Base-by-base conservation (phyloP, 2,113 vertebrate genomes). In the Chloropsis hardwickii region DNA sequence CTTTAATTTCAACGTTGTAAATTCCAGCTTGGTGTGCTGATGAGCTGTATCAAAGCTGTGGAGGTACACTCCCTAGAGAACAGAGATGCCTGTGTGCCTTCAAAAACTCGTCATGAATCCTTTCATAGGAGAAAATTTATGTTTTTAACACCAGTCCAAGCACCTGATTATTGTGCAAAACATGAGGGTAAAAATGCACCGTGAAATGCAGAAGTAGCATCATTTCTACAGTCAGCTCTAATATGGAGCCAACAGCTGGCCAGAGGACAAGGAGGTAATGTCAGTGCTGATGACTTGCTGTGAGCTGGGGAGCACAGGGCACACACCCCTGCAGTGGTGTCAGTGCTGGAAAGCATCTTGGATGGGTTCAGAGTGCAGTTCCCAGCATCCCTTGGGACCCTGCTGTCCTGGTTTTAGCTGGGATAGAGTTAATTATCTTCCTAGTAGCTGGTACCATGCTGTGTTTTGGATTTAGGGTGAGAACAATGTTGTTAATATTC, bases 281-380 rank as follows among this genome's bases (percentile, higher is more conserved):
- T 23, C 50, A 35, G 62, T 13, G 40, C n/a, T 53, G 51, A 5
- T 61, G 31, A 35, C 12, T 21, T 57, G 37, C 23, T 51, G 35
- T 35, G 45, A 88, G 27, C 1, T 51, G n/a, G n/a, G 54, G 11
- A 45, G 17, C 15, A 15, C 21, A 29, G 42, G 37, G 15, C 47
- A 76, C n/a, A 17, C 53, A 53, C 4, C 4, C 15, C 22, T 0
- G 3, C 6, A 15, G 21, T 0, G 0, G 15, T 47, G 40, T 82
- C 47, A 27, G 47, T 20, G 21, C 22, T 74, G 61, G 25, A 40
- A 22, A 37, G 4, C 51, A 24, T 27, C 47, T 71, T 35, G 42
- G 19, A 19, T 14, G 48, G 31, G 19, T 62, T 61, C 28, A 47
- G 45, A 22, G 10, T 18, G 37, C 42, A 57, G 18, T 3, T 91